Percentiles rank a stretch among this genome's conserved stretches.
Evolutionary conservation across 2,113 vertebrate genomes (phyloP).

Genomic region (Heterochromis multidens): DNA sequence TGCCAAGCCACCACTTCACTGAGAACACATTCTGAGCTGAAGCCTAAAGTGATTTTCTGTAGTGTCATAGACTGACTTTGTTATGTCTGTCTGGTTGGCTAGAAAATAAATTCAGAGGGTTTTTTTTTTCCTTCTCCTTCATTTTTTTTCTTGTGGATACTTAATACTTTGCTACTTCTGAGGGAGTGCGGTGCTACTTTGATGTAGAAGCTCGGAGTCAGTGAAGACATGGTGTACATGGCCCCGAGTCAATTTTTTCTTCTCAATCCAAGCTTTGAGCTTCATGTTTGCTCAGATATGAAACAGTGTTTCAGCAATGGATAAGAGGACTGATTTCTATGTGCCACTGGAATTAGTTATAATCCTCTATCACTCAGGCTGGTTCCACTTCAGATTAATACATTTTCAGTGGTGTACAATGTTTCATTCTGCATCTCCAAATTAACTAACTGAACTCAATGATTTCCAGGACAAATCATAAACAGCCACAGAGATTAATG

Average conservation of each 20-base stretch:
- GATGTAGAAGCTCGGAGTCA: conserved; percentile 1
- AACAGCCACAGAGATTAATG: neutral
- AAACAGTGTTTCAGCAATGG: neutral
- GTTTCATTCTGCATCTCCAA: neutral
- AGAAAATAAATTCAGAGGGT: neutral
- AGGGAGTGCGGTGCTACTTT: neutral
- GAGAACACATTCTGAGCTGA: neutral
- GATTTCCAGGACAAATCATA: neutral
- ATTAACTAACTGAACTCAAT: neutral
- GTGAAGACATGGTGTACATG: neutral
- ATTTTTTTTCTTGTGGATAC: neutral
- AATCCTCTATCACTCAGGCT: neutral
- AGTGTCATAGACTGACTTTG: conserved; percentile 6
- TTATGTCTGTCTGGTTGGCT: neutral
- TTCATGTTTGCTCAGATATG: neutral
- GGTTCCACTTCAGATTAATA: neutral
- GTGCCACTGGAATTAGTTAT: neutral
- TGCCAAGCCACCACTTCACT: neutral
- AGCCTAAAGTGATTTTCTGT: neutral
- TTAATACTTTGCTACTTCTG: neutral
- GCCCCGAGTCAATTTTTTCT: neutral
- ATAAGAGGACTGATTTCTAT: neutral
- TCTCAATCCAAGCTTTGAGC: neutral
- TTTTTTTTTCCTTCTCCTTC: neutral
- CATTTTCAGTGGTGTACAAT: neutral